These are phyloP conservation scores for Listronotus bonariensis DNA, from an alignment of 1,140 invertebrate species.

Conservation along the genomic window DNA sequence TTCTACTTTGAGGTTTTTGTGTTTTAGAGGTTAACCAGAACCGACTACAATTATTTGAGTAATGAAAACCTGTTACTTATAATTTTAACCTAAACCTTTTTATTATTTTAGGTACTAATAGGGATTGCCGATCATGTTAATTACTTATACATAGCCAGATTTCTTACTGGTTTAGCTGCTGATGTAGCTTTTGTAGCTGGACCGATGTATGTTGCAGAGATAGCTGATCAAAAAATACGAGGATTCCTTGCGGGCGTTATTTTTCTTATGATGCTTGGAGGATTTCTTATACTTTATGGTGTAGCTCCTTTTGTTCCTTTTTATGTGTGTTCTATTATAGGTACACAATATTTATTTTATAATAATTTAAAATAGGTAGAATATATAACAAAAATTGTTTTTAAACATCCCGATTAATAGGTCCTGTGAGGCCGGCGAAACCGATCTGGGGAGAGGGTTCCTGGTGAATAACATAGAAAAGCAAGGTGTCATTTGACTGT, in stretches of 20 bases:
- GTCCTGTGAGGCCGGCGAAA: too few species aligned
- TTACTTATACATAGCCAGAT: constrained; percentile 56
- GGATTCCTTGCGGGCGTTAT: constrained; percentile 44
- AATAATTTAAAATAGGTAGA: not conserved
- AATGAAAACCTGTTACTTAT: too few species aligned
- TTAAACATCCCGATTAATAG: too few species aligned
- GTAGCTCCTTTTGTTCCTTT: constrained; percentile 41
- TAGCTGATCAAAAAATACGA: constrained; percentile 46
- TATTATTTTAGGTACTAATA: constrained; percentile 53
- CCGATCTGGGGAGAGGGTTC: too few species aligned
- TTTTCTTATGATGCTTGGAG: constrained; percentile 45
- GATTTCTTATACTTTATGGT: constrained; percentile 42
- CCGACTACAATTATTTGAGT: too few species aligned
- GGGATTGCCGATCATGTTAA: constrained; percentile 47
- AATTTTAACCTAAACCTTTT: not conserved
- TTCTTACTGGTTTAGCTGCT: constrained; percentile 43
- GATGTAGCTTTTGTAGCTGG: constrained; percentile 46
- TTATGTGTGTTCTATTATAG: constrained; percentile 40
- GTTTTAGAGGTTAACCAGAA: too few species aligned
- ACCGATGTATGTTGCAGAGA: constrained; percentile 49
- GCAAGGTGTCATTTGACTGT: too few species aligned
- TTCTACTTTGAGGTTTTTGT: too few species aligned
- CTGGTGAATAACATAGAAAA: too few species aligned
- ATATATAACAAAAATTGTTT: too few species aligned
- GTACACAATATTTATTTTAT: constrained; percentile 1